Evolutionary conservation across 2,888 invertebrate species (phyloP), one percentile per base, ranked within the genome.

Genomic region (Salticus scenicus): DNA sequence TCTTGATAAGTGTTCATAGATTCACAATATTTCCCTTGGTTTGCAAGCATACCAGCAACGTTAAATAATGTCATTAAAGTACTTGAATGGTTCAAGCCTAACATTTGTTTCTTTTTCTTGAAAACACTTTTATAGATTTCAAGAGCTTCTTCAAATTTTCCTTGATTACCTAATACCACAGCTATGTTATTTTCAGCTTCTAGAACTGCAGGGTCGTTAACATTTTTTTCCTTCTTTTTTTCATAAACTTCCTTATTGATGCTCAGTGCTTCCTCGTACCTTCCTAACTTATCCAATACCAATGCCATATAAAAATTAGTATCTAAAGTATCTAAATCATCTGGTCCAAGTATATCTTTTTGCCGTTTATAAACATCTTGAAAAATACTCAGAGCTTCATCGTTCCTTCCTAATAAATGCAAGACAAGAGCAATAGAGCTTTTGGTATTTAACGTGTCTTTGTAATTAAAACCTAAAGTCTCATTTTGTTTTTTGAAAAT

Each of bases 71-170:
- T 51, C 33, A 27, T 57, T n/a, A 73, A 33, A 1, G 72, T 79
- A 27, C 0, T 33, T 8, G 70, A 17, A 28, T 77, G 75, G n/a
- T 64, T 33, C 1, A 69, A 64, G 24, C 77, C 77, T 10, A 74
- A 66, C 7, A 81, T 42, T 28, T 27, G 41, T 70, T 70, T 51
- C 30, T 57, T 67, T 20, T 24, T 70, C n/a, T 70, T 17, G 24
- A 42, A 41, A 42, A 75, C 66, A 14, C 64, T 30, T 31, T 41
- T 20, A 31, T 27, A 67, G 8, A 74, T 33, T 66, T 74, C 67
- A n/a, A 74, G 31, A 12, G 81, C 81, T 74, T 74, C 42, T 10
- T 66, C 37, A 12, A 42, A 17, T 14, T 77, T 57, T 1, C 33
- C 41, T 30, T 47, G 73, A n/a, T 69, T 10, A 2, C 5, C 27